Evolutionary conservation across 37 sponge, comb jelly and placozoan genomes (phyloP), one percentile per base, ranked within the genome.

Genomic region (Ianthella basta): DNA sequence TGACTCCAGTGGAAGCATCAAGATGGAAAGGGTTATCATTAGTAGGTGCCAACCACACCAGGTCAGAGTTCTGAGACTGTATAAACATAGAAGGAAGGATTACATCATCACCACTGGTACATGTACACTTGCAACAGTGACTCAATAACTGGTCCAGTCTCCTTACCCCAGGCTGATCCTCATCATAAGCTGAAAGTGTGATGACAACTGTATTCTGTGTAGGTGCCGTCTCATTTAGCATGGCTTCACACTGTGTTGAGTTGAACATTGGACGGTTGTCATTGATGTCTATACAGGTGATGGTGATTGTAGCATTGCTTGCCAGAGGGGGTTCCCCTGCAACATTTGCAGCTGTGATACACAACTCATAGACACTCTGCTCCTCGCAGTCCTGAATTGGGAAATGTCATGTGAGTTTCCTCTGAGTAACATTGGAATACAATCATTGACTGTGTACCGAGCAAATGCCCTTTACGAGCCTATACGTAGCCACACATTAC

Each of bases 21-120:
- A 69, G 27, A 35, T 69, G 70, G 35, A 69, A 69, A 30, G 70
- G 70, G 70, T 69, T 69, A 35, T 69, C 70, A 18, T 30, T 33
- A 30, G 34, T 30, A 13, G 70, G 70, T 69, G 70, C 70, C 19
- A 69, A 34, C 70, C 70, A 69, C 35, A 34, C 34, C 32, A 69
- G 70, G 19, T 30, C 70, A 32, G 70, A 69, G 34, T 69, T 69
- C 18, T 30, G 34, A 18, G 70, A 34, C 70, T 69, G 34, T 30
- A 69, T 8, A 64, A 20, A 64, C 20, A 16, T 29, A 8, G 27
- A 4, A 69, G 34, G 27, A 35, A 69, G 27, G 50, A 44, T 44
- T 8, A 44, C 50, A 44, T 8, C 50, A 44, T 44, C 50, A 44
- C 50, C 8, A 44, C n/a, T n/a, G n/a, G n/a, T n/a, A n/a, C n/a